These are phyloP conservation scores for Fulmarus glacialis DNA, from an alignment of 2,113 vertebrate species.

Conservation along the genomic window DNA sequence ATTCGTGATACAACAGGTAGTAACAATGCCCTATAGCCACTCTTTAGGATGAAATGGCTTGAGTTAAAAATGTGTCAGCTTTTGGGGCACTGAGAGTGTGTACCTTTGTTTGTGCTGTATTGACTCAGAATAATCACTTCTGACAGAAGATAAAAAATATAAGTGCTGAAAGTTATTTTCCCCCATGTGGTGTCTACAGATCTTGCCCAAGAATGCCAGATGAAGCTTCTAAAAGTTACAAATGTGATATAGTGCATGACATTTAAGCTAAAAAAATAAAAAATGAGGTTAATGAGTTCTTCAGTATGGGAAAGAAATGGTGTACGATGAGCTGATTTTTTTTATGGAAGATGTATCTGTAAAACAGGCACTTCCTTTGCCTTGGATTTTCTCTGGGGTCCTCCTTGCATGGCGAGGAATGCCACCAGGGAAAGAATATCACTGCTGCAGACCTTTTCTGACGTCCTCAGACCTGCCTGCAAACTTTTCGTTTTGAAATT, in stretches of 20 bases:
- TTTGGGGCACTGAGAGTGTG: neutral
- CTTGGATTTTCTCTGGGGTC: neutral
- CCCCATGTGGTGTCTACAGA: neutral
- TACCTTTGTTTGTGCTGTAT: neutral
- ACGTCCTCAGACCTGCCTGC: neutral
- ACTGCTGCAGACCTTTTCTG: neutral
- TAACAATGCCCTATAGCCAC: neutral
- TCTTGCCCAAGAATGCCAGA: neutral
- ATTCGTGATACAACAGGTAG: neutral
- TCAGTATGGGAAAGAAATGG: neutral
- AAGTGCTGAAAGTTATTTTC: neutral
- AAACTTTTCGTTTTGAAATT: neutral
- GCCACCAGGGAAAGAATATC: neutral
- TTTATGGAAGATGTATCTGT: neutral
- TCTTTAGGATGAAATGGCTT: neutral
- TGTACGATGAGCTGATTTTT: neutral
- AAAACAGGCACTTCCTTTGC: neutral
- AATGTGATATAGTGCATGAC: neutral
- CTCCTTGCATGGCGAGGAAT: neutral
- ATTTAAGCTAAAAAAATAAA: neutral
- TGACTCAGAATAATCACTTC: neutral
- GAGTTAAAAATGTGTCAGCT: neutral
- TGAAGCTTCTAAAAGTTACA: conserved; percentile 22
- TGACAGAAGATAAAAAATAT: neutral
- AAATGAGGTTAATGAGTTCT: neutral